These are phyloP conservation scores for Myotis myotis DNA, from an alignment of 2,797 vertebrate species.

Conservation along the genomic window DNA sequence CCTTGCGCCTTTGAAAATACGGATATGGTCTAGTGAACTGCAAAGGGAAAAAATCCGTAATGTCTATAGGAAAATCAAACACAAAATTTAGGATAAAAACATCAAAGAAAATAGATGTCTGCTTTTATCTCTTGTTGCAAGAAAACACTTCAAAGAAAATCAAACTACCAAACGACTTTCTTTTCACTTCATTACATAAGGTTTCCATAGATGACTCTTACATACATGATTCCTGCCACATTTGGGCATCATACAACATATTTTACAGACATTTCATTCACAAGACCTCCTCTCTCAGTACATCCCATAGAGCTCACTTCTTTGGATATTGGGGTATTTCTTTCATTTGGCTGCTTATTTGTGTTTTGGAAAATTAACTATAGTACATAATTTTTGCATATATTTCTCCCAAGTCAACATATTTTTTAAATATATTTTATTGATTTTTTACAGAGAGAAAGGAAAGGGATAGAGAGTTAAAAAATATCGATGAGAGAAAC, in stretches of 20 bases:
- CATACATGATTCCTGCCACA: not conserved
- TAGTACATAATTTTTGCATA: not conserved
- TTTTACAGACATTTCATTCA: not conserved
- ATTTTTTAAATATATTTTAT: not conserved
- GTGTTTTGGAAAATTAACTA: not conserved
- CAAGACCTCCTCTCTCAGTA: not conserved
- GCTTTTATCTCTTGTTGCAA: conserved; percentile 85
- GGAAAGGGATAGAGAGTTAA: too few relatives aligned
- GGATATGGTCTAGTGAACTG: conserved; percentile 59
- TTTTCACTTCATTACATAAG: conserved; percentile 75
- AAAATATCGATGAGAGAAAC: too few relatives aligned
- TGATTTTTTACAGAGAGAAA: too few relatives aligned
- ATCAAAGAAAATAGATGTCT: conserved; percentile 86
- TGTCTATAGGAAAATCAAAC: conserved; percentile 83
- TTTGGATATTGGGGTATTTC: not conserved
- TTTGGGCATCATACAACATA: not conserved
- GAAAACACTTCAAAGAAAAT: conserved; percentile 86
- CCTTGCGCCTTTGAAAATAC: conserved; percentile 50
- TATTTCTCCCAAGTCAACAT: not conserved
- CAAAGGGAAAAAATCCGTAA: conserved; percentile 77
- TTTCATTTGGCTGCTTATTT: not conserved
- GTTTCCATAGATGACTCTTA: not conserved
- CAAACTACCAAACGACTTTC: conserved; percentile 81
- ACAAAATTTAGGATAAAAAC: conserved; percentile 86
- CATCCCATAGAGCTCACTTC: not conserved